These are phyloP conservation scores for Dufourea novaeangliae DNA, from an alignment of 1,140 invertebrate species.

Conservation along the genomic window DNA sequence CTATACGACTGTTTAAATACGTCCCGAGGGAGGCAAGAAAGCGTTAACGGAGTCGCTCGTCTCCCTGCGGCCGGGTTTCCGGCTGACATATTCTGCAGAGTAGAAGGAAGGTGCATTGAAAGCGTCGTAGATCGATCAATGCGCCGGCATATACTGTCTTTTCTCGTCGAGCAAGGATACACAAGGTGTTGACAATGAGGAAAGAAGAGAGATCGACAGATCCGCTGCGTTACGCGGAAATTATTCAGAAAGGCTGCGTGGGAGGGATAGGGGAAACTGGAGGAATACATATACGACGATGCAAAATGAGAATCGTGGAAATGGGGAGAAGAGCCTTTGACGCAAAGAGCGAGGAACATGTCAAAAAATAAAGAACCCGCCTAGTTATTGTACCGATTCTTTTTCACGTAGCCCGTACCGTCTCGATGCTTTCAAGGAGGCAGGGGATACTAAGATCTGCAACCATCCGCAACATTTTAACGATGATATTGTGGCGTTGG, in stretches of 20 bases:
- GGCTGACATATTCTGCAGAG: not conserved
- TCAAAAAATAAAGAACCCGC: not conserved
- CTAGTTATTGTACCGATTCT: conserved; percentile 19
- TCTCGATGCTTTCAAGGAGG: not conserved
- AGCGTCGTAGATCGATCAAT: not conserved
- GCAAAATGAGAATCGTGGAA: not conserved
- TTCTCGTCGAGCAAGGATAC: not conserved
- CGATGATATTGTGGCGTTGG: conserved; percentile 24
- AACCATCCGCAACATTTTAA: conserved; percentile 37
- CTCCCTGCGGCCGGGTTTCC: not conserved
- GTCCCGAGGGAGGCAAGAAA: not conserved
- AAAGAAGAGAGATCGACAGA: not conserved
- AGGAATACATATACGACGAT: not conserved
- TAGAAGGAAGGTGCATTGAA: not conserved
- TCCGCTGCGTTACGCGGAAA: not conserved
- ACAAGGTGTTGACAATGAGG: not conserved
- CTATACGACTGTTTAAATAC: not conserved
- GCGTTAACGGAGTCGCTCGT: not conserved
- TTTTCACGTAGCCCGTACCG: not conserved
- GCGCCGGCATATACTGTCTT: not conserved
- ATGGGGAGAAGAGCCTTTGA: not conserved
- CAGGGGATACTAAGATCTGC: not conserved
- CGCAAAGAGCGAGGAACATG: not conserved
- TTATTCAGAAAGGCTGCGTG: conserved; percentile 1
- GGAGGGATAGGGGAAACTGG: not conserved